Evolutionary conservation across 2,888 invertebrate genomes (phyloP), one percentile per base, ranked within the genome.

Genomic region (Parochlus steinenii): DNA sequence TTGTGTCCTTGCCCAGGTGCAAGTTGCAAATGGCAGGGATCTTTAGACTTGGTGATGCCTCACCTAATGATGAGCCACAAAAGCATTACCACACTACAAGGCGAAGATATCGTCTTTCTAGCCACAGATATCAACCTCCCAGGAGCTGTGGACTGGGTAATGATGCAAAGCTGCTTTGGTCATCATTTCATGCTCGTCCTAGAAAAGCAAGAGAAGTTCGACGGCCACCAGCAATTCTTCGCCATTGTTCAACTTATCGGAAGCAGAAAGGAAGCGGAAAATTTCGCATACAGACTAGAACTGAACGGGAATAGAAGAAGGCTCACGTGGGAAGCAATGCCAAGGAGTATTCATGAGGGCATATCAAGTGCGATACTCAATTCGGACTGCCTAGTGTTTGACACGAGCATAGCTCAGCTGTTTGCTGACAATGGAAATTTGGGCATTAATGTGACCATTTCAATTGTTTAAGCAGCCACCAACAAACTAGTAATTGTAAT

Each of bases 101-200:
- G 87, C 33, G 98, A 99, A 62, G 98, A 99, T 56, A 99, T 99
- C 48, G 98, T 99, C 33, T 99, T 99, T 61, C 65, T 99, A 47
- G 98, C 98, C 2, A 99, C 98, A 24, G 98, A 99, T 59, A 98
- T 99, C 41, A 98, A 97, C 64, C 71, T 99, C 44, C 97, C 97
- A 6, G 98, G 98, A 39, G 97, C 95, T 20, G 95, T 97, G 7
- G 95, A 97, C 59, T 97, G 95, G 95, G 90, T 90, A 4, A 99
- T 99, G 98, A 98, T 99, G 97, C 98, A 99, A 63, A 92, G 92
- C 18, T 99, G 98, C 61, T 99, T 97, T 58, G 92, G 90, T 38
- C 93, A 93, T 55, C 90, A 97, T 60, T 99, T 99, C 54, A 98
- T 99, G 97, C 69, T 99, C 45, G 97, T 99, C 22, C 69, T 99